Base-by-base conservation (phyloP, 2,113 vertebrate species). In the Rutilus rutilus region DNA sequence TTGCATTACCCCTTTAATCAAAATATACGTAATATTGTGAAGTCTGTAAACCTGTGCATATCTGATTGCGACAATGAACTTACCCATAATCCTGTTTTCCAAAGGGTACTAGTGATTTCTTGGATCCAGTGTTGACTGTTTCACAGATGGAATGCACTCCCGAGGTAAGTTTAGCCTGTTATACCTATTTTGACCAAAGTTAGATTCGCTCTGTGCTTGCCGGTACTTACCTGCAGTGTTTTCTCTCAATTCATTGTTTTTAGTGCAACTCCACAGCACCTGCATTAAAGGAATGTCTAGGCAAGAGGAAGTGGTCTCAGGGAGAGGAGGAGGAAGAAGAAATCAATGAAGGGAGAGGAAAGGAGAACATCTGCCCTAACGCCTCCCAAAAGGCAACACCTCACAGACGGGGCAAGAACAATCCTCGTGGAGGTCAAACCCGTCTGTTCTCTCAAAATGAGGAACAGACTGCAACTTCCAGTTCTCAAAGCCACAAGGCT, bases 121-220 rank as follows among this genome's bases (percentile, higher is more conserved):
- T 88, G 57, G 87, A 93, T 64, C 83, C 90, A 57, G 85, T 90
- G 42, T 50, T 89, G 59, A 82, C 89, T 15, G 54, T 92, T 76
- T 88, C 93, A 57, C 90, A 91, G 84, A 93, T 90, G 5, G 94
- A 95, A 86, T 92, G 89, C 52, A 95, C 94, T 2, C 94, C 94
- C 54, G 91, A 95, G 93, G 94, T 95, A 86, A 90, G 73, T 0
- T 76, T 15, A 11, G 5, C 77, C 9, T 23, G 25, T 42, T 30
- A 45, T 6, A 67, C 78, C 14, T 15, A 33, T 25, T 59, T 27
- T 77, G 10, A 59, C 30, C 4, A 4, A 50, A 11, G 23, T 47
- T 78, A 5, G 17, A 17, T 69, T 23, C 2, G 11, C 10, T 33
- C 21, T 15, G 25, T 64, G 6, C 78, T 42, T 39, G 5, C 30